These are phyloP conservation scores for Morpho achilles DNA, from an alignment of 2,888 invertebrate species.

Conservation along the genomic window DNA sequence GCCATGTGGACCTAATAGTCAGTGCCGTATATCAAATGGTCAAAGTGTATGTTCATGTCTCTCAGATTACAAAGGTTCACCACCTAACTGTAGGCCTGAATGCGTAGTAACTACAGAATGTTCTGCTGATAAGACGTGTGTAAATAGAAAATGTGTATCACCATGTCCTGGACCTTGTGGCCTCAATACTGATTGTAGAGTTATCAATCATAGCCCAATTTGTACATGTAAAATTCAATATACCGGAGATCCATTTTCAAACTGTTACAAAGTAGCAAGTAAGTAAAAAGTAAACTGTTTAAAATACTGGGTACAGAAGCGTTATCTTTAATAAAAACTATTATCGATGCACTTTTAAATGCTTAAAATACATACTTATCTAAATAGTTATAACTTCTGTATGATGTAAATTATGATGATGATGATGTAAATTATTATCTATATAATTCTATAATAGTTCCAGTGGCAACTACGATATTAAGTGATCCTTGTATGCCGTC, in stretches of 20 bases:
- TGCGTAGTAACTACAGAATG: constrained; percentile 86
- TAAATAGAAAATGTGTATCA: constrained; percentile 84
- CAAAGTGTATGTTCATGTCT: constrained; percentile 86
- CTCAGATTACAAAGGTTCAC: constrained; percentile 82
- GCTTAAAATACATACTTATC: no score
- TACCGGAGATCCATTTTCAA: constrained; percentile 83
- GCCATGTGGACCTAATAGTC: constrained; percentile 82
- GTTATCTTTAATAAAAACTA: no score
- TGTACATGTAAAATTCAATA: constrained; percentile 81
- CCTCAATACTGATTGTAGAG: constrained; percentile 83
- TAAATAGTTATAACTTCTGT: no score
- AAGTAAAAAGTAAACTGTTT: constrained; percentile 23
- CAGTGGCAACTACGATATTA: constrained; percentile 45
- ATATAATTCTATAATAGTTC: constrained; percentile 36
- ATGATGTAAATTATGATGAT: no score
- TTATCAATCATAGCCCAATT: constrained; percentile 85
- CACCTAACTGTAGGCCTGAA: constrained; percentile 86
- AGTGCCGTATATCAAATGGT: constrained; percentile 77
- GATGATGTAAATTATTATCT: no score
- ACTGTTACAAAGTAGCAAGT: constrained; percentile 78
- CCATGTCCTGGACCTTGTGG: constrained; percentile 88
- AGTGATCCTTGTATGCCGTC: constrained; percentile 83
- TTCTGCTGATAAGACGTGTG: constrained; percentile 80
- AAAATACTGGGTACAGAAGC: no score
- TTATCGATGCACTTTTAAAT: no score